These are phyloP conservation scores for Dascyllus trimaculatus DNA, from an alignment of 2,113 vertebrate species.

Conservation along the genomic window DNA sequence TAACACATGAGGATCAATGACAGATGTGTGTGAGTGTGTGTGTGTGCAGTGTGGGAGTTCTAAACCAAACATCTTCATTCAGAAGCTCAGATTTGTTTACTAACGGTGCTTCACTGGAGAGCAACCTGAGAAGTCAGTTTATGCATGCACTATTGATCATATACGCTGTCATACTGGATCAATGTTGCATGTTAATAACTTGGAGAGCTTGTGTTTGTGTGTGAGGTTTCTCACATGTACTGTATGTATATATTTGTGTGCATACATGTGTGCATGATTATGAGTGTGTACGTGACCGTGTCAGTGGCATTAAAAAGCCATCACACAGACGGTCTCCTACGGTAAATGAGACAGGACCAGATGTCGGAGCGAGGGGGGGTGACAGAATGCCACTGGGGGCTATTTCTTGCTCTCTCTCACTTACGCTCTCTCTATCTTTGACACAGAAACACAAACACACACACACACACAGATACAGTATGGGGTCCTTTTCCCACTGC, in stretches of 20 bases:
- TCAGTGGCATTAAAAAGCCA: slow-evolving; percentile 83
- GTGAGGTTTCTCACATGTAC: slow-evolving; percentile 9
- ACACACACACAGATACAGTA: slow-evolving; percentile 40
- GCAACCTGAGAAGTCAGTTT: slow-evolving; percentile 57
- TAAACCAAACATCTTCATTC: slow-evolving; percentile 81
- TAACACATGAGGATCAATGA: slow-evolving; percentile 36
- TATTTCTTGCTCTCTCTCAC: slow-evolving; percentile 43
- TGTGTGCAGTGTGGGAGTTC: slow-evolving; percentile 39
- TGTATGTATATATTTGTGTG: slow-evolving; percentile 29
- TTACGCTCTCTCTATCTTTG: background rate
- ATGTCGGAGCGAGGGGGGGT: slow-evolving; percentile 80
- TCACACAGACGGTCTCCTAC: slow-evolving; percentile 77
- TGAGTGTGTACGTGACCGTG: slow-evolving; percentile 54
- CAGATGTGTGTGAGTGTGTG: slow-evolving; percentile 44
- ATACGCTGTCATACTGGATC: slow-evolving; percentile 59
- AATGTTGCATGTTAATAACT: slow-evolving; percentile 64
- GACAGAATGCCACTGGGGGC: slow-evolving; percentile 76
- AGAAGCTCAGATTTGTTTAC: slow-evolving; percentile 62
- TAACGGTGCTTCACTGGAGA: slow-evolving; percentile 45
- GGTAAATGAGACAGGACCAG: slow-evolving; percentile 86
- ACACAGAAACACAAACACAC: slow-evolving; percentile 10
- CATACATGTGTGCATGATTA: slow-evolving; percentile 7
- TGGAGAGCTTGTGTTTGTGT: slow-evolving; percentile 19
- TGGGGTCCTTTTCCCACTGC: slow-evolving; percentile 47
- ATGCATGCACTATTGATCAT: slow-evolving; percentile 76